Conservation (phyloP, 2,113 vertebrate species). For the Cyanoliseus patagonus region DNA sequence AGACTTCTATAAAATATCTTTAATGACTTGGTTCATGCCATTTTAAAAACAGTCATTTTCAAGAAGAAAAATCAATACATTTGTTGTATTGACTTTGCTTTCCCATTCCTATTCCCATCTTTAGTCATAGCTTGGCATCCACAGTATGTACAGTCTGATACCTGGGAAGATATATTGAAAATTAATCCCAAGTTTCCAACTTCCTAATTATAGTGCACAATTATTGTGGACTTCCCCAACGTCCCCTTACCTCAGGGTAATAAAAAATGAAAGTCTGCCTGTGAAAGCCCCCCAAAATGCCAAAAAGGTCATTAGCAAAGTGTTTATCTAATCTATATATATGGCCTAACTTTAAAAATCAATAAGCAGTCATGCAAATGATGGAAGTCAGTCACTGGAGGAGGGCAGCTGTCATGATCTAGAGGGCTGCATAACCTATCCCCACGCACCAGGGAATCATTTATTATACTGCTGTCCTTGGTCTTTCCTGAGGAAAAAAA, state of each 20-base stretch:
- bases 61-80: slow-evolving; percentile 41
- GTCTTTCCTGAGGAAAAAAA: slow-evolving; percentile 28
- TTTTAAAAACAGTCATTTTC: slow-evolving; percentile 41
- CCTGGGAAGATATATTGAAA: neutral
- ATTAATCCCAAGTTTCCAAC: neutral
- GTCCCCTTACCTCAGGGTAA: neutral
- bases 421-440: neutral
- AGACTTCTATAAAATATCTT: slow-evolving; percentile 56
- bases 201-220: slow-evolving; percentile 17
- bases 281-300: neutral
- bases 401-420: neutral
- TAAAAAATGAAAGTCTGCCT: neutral
- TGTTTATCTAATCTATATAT: neutral
- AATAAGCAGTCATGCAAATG: neutral
- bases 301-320: neutral
- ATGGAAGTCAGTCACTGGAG: neutral
- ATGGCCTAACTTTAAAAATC: neutral
- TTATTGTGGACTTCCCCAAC: neutral
- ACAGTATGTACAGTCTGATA: neutral
- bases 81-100: slow-evolving; percentile 23
- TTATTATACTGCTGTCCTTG: neutral
- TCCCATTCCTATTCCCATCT: neutral
- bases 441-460: neutral
- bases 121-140: slow-evolving; percentile 3
- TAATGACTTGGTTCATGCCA: slow-evolving; percentile 53